A percentile compares a stretch with the other conserved stretches of the same genome.
Evolutionary conservation across 2,888 invertebrate species (phyloP).

Genomic region (Agonopterix heracliana): DNA sequence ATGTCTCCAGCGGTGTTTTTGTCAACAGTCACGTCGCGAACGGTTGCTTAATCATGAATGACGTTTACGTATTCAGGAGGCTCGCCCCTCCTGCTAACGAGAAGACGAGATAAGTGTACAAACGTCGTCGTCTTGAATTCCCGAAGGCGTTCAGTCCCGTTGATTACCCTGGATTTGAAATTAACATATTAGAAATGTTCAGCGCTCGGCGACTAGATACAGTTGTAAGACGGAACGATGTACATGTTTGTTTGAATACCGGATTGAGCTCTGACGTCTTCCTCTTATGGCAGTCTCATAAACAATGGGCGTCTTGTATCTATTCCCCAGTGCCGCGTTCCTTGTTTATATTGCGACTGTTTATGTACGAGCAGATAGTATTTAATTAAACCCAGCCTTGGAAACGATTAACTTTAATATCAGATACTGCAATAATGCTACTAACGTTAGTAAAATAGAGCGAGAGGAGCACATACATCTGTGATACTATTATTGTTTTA

Average conservation of each 20-base stretch:
- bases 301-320: conserved; percentile 41
- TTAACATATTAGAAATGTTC: conserved; percentile 62
- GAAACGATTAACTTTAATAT: conserved; percentile 22
- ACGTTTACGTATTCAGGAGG: conserved; percentile 69
- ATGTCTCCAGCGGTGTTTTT: conserved; percentile 47
- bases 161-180: conserved; percentile 67
- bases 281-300: conserved; percentile 37
- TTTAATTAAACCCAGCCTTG: conserved; percentile 21
- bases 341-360: conserved; percentile 22
- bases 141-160: conserved; percentile 58
- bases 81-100: conserved; percentile 63
- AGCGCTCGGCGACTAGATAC: conserved; percentile 20
- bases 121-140: conserved; percentile 67
- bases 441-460: conserved; percentile 1
- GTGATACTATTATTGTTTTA: conserved; percentile 1
- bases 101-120: conserved; percentile 70
- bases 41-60: conserved; percentile 68
- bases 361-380: conserved; percentile 16
- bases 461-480: conserved; percentile 5
- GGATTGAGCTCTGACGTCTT: conserved; percentile 50
- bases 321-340: conserved; percentile 17
- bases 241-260: conserved; percentile 52
- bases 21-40: conserved; percentile 59
- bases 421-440: conserved; percentile 14
- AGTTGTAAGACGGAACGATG: conserved; percentile 28